Base-by-base conservation (phyloP, 2,797 vertebrate genomes). In the Tauraco hartlaubi region DNA sequence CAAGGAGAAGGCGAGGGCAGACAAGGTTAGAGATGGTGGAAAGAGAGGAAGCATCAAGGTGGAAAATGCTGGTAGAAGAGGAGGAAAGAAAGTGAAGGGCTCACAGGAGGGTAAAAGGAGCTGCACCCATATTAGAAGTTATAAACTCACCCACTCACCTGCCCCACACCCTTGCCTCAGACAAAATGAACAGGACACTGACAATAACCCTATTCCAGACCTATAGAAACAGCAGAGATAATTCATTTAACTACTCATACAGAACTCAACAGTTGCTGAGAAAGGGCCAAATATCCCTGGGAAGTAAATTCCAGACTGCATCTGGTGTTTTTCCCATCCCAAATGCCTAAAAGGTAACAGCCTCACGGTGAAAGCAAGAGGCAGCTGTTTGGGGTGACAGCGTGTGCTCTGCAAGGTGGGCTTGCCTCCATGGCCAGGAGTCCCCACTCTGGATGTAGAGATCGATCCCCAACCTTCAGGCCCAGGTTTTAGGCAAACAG, bases 81-180 rank as follows among this genome's bases (percentile, higher is more conserved):
- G 7, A 92, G 33, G 18, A 91, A 83, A 11, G 19, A 83, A 90
- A 35, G 29, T 44, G 46, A 69, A 90, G 28, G 7, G 12, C 25
- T 49, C 12, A 66, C 6, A 22, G 41, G 37, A 74, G 33, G 22
- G 8, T 48, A 52, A 77, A 20, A 85, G 8, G 31, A 58, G 18
- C 54, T 72, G 14, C n/a, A 71, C 16, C 35, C 3, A 0, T 21
- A 54, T 72, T 56, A 85, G 41, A 43, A 94, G 72, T 68, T 72
- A 62, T 16, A 84, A 84, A 84, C 15, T 72, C 35, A 88, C 21
- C 5, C 21, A n/a, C 35, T 55, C 87, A 48, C 26, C 44, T 15
- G 18, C 3, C 28, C 17, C 18, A 31, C 0, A 0, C 10, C 33
- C 12, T 26, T 61, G 6, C 16, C 35, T 80, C 52, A 68, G 49